A percentile compares a stretch with the other conserved stretches of the same genome.
Evolutionary conservation across 2,797 vertebrate genomes (phyloP).

Genomic region (Acanthiza pusilla): DNA sequence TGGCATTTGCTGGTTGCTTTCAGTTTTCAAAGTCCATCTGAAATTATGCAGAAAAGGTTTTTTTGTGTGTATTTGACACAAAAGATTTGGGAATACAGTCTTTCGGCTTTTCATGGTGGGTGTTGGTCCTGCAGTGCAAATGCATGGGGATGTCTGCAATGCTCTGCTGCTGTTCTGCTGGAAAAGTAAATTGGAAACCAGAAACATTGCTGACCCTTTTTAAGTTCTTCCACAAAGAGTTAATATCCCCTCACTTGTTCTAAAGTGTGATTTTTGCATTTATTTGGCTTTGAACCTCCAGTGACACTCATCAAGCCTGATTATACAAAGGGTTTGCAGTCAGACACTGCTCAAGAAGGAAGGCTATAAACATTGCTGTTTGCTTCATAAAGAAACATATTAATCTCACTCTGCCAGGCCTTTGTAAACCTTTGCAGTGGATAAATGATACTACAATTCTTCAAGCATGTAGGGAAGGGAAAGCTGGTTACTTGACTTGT

Average conservation of each 20-base stretch:
- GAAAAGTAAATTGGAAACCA: not conserved
- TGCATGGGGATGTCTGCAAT: not conserved
- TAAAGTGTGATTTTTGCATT: not conserved
- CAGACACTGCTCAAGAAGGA: not conserved
- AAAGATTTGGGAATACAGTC: not conserved
- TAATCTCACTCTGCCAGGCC: conserved; percentile 41
- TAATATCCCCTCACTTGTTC: not conserved
- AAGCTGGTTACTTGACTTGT: conserved; percentile 18
- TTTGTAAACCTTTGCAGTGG: conserved; percentile 23
- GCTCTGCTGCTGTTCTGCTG: not conserved
- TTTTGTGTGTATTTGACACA: not conserved
- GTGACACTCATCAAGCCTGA: not conserved
- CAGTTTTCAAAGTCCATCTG: not conserved
- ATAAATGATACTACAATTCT: conserved; percentile 32
- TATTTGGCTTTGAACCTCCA: not conserved
- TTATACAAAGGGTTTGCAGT: not conserved
- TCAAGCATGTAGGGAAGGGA: not conserved
- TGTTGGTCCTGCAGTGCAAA: not conserved
- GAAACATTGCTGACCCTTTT: not conserved
- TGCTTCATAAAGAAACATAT: conserved; percentile 5
- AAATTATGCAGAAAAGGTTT: not conserved
- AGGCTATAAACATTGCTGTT: not conserved
- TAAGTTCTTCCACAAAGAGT: not conserved
- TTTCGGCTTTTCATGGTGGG: not conserved
- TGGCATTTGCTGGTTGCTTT: not conserved